These are phyloP conservation scores for Gorsachius magnificus DNA, from an alignment of 2,797 vertebrate genomes.

Conservation along the genomic window DNA sequence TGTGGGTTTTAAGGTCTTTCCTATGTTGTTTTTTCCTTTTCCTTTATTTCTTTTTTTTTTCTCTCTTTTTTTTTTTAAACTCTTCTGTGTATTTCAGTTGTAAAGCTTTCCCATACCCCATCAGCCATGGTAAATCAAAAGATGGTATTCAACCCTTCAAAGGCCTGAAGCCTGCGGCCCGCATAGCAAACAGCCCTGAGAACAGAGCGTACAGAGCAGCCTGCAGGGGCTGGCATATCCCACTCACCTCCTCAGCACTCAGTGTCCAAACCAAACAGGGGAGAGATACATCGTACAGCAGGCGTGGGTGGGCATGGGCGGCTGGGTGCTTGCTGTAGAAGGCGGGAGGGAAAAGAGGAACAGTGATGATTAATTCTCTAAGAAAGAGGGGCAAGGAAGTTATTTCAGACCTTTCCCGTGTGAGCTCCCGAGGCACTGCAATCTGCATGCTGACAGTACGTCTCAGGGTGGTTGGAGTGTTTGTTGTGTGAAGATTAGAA, in stretches of 20 bases:
- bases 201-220: slow-evolving; percentile 87
- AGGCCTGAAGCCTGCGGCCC: slow-evolving; percentile 98
- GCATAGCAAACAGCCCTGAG: slow-evolving; percentile 94
- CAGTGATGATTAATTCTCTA: not conserved
- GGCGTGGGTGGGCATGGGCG: not conserved
- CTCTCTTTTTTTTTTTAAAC: not conserved
- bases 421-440: not conserved
- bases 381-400: not conserved
- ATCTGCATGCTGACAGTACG: not conserved
- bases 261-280: not conserved
- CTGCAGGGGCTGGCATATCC: slow-evolving; percentile 76
- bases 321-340: not conserved
- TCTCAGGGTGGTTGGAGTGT: not conserved
- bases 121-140: slow-evolving; percentile 92
- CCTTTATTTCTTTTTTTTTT: not conserved
- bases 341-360: not conserved
- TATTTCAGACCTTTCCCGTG: not conserved
- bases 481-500: slow-evolving; percentile 40
- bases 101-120: slow-evolving; percentile 71
- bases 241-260: not conserved
- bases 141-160: slow-evolving; percentile 99
- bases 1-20: slow-evolving; percentile 60
- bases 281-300: not conserved
- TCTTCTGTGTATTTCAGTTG: slow-evolving; percentile 68
- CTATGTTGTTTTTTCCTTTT: not conserved